phyloP scores from a whole-genome alignment of 2,113 vertebrate genomes.

The Donacobius atricapilla region DNA sequence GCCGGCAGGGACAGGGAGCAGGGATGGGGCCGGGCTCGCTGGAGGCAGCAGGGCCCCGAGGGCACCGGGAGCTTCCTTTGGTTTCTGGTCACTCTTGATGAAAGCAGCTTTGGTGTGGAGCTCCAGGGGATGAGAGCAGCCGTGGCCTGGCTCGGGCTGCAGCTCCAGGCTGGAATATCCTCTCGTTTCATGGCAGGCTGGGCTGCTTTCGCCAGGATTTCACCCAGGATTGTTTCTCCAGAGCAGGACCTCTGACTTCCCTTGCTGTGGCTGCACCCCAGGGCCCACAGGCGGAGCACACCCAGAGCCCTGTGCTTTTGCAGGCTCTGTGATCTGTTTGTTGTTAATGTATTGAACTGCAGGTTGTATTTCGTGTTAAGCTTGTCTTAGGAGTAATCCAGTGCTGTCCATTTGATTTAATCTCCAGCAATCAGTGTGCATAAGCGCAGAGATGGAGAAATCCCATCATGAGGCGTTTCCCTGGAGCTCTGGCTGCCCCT shows the following conservation, averaged over 20 bases:
- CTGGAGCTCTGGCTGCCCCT: neutral
- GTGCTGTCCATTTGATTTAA: neutral
- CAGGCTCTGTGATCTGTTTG: neutral
- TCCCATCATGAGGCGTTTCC: accelerated
- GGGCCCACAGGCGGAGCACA: conserved; percentile 47
- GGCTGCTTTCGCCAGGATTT: neutral
- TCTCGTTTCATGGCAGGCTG: neutral
- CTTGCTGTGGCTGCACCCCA: neutral
- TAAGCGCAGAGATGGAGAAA: neutral
- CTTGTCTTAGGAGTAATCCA: neutral
- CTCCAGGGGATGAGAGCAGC: neutral
- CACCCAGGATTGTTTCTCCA: neutral
- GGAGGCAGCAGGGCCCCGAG: neutral
- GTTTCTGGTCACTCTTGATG: neutral
- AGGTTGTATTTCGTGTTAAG: conserved; percentile 7
- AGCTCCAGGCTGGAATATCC: neutral
- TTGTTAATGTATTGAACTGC: conserved; percentile 33
- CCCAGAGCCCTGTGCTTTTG: neutral
- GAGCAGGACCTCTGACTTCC: conserved; percentile 33
- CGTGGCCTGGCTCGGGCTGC: neutral
- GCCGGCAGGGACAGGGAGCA: neutral
- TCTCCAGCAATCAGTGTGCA: neutral
- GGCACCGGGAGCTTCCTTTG: neutral
- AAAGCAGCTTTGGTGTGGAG: conserved; percentile 9
- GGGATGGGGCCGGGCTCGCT: neutral